phyloP scores from a whole-genome alignment of 2,797 vertebrate genomes.

The Diglossa cyanea region DNA sequence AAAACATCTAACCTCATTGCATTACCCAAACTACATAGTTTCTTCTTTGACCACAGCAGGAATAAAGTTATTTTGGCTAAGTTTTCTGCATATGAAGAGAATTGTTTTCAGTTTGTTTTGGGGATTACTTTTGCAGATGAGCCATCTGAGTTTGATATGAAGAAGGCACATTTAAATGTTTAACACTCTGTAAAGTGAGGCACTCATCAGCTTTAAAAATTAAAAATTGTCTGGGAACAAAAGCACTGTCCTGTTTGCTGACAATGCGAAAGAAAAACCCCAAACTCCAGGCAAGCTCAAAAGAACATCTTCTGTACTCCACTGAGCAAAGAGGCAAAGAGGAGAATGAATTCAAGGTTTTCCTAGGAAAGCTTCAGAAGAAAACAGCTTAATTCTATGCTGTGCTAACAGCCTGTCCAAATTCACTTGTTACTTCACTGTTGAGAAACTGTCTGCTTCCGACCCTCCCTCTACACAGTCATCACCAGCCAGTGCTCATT shows the following conservation, averaged over 20 bases:
- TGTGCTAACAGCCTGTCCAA: not conserved
- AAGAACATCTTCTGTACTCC: not conserved
- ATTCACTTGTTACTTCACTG: not conserved
- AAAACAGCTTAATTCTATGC: not conserved
- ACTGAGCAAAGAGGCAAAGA: not conserved
- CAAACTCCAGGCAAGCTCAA: not conserved
- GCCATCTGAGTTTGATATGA: slow-evolving; percentile 3
- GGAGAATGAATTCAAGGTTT: not conserved
- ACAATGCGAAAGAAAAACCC: not conserved
- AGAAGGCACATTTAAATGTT: not conserved
- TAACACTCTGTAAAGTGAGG: not conserved
- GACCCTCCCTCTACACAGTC: not conserved
- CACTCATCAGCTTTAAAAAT: not conserved
- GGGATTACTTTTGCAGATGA: slow-evolving; percentile 22
- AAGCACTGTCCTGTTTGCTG: not conserved
- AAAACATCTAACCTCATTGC: not conserved
- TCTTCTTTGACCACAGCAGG: slow-evolving; percentile 26
- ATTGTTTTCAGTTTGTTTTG: slow-evolving; percentile 18
- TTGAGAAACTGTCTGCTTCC: not conserved
- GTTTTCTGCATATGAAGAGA: slow-evolving; percentile 9
- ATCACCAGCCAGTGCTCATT: not conserved
- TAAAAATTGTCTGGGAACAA: not conserved
- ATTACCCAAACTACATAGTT: not conserved
- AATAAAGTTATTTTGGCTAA: not conserved
- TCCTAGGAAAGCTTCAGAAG: not conserved